Evolutionary conservation across 2,113 vertebrate species (phyloP).

Genomic region (cattle (Bos taurus)): ARS-UCD2.0 NC_037344.1:20794501-20795000

Average conservation of each 20-base stretch:
- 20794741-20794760: background rate
- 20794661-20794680: background rate
- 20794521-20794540: background rate
- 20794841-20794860: background rate
- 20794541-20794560: background rate
- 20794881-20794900: background rate
- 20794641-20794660: background rate
- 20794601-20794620: background rate
- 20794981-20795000: background rate
- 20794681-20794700: background rate
- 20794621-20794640: background rate
- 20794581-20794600: background rate
- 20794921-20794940: too few relatives aligned
- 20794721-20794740: background rate
- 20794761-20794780: background rate
- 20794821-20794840: background rate
- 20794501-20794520: background rate
- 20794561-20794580: background rate
- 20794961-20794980: background rate
- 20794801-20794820: background rate
- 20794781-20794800: background rate
- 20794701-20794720: background rate
- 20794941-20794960: background rate
- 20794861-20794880: background rate
- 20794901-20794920: background rate